Conservation (phyloP, 2,113 vertebrate species). For the Dinomys branickii region DNA sequence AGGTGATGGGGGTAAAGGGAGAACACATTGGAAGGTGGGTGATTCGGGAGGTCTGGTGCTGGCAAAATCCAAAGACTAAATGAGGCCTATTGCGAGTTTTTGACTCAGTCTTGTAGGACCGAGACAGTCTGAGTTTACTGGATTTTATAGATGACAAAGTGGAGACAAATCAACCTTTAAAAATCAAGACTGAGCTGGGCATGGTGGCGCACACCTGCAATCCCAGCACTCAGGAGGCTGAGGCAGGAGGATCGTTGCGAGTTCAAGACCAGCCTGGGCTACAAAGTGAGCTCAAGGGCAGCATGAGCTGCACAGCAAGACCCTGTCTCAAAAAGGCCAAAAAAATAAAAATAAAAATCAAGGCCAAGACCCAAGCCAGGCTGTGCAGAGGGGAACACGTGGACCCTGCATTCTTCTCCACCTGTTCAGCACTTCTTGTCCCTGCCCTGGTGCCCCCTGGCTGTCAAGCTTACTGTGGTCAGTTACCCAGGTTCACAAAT, state of each 20-base stretch:
- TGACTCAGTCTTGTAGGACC: neutral
- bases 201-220: no score
- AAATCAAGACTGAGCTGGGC: neutral
- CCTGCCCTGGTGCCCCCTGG: neutral
- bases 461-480: neutral
- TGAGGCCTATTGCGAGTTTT: slow-evolving; percentile 4
- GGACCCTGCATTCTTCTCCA: neutral
- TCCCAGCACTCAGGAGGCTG: no score
- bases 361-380: neutral
- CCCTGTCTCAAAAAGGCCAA: no score
- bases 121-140: neutral
- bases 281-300: no score
- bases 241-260: no score
- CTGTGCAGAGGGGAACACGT: neutral
- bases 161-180: slow-evolving; percentile 13
- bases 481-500: neutral
- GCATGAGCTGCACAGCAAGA: no score
- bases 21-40: neutral
- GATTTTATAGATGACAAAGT: slow-evolving; percentile 31
- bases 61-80: slow-evolving; percentile 10
- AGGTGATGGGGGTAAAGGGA: neutral
- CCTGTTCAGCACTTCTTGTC: neutral
- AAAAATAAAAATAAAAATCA: neutral
- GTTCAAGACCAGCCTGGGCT: no score
- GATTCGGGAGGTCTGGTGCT: neutral